Base-by-base conservation (phyloP, 2,888 invertebrate genomes). In the Euproctis similis region DNA sequence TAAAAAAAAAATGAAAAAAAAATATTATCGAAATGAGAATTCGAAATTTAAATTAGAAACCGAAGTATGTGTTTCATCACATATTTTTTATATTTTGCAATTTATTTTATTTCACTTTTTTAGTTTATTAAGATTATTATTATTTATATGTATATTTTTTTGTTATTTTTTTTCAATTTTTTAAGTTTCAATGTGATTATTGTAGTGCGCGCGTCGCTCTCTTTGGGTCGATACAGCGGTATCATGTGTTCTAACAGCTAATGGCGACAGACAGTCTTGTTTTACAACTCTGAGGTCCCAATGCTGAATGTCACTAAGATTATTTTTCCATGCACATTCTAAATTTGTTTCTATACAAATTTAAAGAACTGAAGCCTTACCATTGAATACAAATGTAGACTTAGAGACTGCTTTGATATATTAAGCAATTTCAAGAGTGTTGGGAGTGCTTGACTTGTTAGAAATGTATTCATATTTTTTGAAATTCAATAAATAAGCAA, bases 231-330 rank as follows among this genome's bases (percentile, higher is more conserved):
- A 82, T 82, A 82, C 63, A 80, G 78, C 77, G 55, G 58, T 65
- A 64, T 64, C 69, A 59, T 70, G 70, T 64, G 62, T 59, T 61
- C 51, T 57, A 50, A 60, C 59, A 56, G 56, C 56, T 59, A 67
- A 61, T 68, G 76, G 78, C 80, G 81, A 73, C 82, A 73, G 74
- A 76, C 76, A 63, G 80, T 78, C 78, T 73, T 76, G 71, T 73
- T 72, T 66, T 65, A 74, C 67, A 67, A 68, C 71, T 59, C 66
- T 60, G 58, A 59, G 57, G 59, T 58, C 53, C 51, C 52, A 46
- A 46, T 50, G 44, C 43, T 42, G 43, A 48, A 52, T 58, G 50
- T 55, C 59, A 59, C 57, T 57, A 35, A 52, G 65, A 59, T 54
- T 51, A 57, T 55, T 59, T 66, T 61, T 53, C 56, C 45, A 53